A percentile compares a stretch with the other conserved stretches of the same genome.
Conservation (phyloP, 2,888 invertebrate genomes). For the Didymodactylos carnosus region DNA sequence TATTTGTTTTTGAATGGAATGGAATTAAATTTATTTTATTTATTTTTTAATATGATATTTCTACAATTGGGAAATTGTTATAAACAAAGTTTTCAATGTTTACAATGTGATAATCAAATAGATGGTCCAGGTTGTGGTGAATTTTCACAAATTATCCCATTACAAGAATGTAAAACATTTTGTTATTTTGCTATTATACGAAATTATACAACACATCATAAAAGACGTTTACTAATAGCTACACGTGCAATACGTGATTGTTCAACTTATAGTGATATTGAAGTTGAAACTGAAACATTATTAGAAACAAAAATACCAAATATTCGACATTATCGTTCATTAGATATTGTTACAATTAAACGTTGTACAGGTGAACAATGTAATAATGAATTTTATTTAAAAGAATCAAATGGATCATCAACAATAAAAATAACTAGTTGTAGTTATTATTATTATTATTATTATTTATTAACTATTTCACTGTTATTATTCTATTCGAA, state of each 20-base stretch:
- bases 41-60: no score
- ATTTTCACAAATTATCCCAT: neutral
- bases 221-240: neutral
- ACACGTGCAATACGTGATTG: neutral
- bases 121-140: neutral
- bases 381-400: neutral
- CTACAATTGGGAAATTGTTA: no score
- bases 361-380: neutral
- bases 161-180: neutral
- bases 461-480: no score
- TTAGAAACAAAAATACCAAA: neutral
- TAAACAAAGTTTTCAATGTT: neutral
- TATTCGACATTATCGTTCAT: neutral
- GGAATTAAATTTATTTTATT: no score
- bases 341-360: neutral
- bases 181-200: neutral
- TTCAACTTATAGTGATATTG: neutral
- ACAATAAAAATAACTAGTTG: no score
- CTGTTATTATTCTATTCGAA: no score
- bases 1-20: no score
- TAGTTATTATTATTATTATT: no score
- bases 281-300: neutral
- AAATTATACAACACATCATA: neutral
- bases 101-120: neutral
- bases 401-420: neutral